Percentiles rank a stretch among this genome's conserved stretches.
phyloP scores from a whole-genome alignment of 2,797 vertebrate genomes.

The Amphiprion clarkii region DNA sequence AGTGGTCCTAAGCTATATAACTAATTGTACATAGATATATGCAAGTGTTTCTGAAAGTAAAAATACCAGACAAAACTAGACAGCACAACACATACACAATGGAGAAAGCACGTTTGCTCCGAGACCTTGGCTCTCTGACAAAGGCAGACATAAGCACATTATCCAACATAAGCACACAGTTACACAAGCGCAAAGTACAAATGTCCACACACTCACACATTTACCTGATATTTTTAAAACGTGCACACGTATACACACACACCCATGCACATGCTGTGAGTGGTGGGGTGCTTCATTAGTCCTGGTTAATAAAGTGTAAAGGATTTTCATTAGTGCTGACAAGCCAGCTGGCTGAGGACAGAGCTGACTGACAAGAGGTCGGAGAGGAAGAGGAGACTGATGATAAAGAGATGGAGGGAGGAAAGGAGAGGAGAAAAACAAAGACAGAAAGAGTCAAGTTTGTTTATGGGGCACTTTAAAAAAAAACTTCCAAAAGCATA shows the following conservation, averaged over 20 bases:
- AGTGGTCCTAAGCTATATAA: too few relatives aligned
- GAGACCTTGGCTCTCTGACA: not conserved
- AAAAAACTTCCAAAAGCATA: not conserved
- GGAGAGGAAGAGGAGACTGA: conserved; percentile 24
- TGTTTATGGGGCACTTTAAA: conserved; percentile 31
- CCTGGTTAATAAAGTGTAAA: conserved; percentile 75
- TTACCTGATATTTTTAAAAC: conserved; percentile 1
- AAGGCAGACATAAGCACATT: not conserved
- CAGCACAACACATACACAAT: too few relatives aligned
- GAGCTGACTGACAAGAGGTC: conserved; percentile 62
- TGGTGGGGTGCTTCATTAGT: conserved; percentile 65
- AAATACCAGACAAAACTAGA: too few relatives aligned
- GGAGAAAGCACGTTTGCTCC: too few relatives aligned
- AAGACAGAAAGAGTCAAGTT: conserved; percentile 22
- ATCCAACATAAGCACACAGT: not conserved
- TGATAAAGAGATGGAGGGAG: conserved; percentile 15
- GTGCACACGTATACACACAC: not conserved
- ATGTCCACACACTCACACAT: not conserved
- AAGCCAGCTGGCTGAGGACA: conserved; percentile 67
- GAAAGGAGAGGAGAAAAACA: conserved; percentile 6
- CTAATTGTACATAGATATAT: too few relatives aligned
- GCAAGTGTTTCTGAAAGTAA: too few relatives aligned
- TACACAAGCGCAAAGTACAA: conserved; percentile 12
- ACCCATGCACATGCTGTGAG: conserved; percentile 8
- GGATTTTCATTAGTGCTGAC: conserved; percentile 70